phyloP scores from a whole-genome alignment of 2,797 vertebrate species.

The Gambusia yucatana region DNA sequence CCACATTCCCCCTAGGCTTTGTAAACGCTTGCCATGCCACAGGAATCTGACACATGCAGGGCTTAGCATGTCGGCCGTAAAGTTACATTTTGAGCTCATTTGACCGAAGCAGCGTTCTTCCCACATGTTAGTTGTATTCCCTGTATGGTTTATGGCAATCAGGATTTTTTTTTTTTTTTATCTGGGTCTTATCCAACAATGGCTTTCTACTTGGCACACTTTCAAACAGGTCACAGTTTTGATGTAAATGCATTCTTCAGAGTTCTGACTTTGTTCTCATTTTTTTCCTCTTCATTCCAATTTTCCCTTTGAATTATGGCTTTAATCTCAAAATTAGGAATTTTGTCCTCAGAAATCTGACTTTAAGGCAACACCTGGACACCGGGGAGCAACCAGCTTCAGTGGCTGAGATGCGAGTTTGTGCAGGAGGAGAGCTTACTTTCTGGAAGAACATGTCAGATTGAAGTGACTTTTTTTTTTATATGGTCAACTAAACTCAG shows the following conservation, averaged over 20 bases:
- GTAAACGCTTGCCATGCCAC: not conserved
- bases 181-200: no score
- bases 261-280: not conserved
- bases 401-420: not conserved
- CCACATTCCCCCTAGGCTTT: not conserved
- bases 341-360: not conserved
- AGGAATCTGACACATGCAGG: not conserved
- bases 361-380: not conserved
- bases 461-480: not conserved
- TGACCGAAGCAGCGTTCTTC: not conserved
- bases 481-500: not conserved
- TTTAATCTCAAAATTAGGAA: not conserved
- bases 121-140: not conserved
- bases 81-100: not conserved
- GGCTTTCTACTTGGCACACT: no score
- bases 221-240: no score
- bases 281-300: no score
- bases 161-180: no score
- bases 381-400: not conserved
- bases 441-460: not conserved
- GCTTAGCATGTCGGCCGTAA: not conserved
- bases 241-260: no score
- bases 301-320: not conserved
- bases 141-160: not conserved
- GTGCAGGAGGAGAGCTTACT: not conserved